Evolutionary conservation across 2,113 vertebrate genomes (phyloP), one percentile per base, ranked within the genome.

Genomic region (Psilopsiagon aurifrons): DNA sequence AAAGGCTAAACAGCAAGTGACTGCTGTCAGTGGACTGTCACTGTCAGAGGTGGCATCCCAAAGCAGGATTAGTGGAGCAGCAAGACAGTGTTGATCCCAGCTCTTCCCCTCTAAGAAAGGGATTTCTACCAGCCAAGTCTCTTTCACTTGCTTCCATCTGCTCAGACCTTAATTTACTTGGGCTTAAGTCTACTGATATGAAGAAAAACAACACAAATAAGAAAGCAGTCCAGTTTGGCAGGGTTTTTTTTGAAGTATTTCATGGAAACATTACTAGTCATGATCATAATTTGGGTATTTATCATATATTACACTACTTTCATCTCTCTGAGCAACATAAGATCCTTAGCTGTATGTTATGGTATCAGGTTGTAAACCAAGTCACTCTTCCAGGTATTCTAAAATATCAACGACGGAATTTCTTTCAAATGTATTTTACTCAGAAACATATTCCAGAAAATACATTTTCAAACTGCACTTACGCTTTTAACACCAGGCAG

Each of bases 21-120:
- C 16, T 0, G 0, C 59, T 63, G 17, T 39, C 84, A 94, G 43
- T 1, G 3, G 54, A 63, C 13, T 44, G 60, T 49, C 64, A n/a
- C 60, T 31, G 62, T 15, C 46, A 84, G 39, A 75, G n/a, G 19
- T 0, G 1, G 24, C 52, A 78, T 74, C 60, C 81, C 52, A 84
- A 49, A 78, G 67, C 17, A 86, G 44, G 35, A 81, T 62, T 35
- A 67, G 20, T 1, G 0, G 51, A 60, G 39, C 52, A 59, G 69
- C 52, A 66, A 52, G 60, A 71, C 60, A 82, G 73, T 0, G 0
- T 39, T 88, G 1, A 1, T 22, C 44, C 31, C 77, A 43, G 54
- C 24, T 84, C 33, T 41, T 77, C 39, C 44, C 37, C 37, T 69
- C 57, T 35, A 43, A 41, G 24, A 49, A 52, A 37, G 3, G 14